Evolutionary conservation across 2,888 invertebrate species (phyloP).

Genomic region (Macrosiphum euphorbiae): DNA sequence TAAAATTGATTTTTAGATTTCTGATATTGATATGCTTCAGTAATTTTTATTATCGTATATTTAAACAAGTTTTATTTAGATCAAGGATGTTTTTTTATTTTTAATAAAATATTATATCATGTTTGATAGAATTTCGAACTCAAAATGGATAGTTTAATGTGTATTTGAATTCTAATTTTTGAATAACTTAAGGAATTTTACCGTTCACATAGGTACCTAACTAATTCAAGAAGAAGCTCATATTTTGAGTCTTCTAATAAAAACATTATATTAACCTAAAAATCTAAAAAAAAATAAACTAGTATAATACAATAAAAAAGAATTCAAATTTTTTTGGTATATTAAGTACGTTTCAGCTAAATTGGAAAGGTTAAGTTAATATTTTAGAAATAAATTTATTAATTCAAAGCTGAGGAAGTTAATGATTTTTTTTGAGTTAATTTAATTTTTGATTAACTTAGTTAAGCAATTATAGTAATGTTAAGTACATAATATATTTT

Average conservation of each 20-base stretch:
- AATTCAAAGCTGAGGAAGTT: too few species aligned
- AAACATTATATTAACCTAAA: neutral
- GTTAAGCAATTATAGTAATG: too few species aligned
- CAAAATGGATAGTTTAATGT: neutral
- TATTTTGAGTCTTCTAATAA: neutral
- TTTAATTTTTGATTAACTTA: too few species aligned
- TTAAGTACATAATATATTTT: too few species aligned
- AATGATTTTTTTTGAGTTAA: too few species aligned
- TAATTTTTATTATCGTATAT: conserved; percentile 11
- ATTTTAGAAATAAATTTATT: neutral
- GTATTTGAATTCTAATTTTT: neutral
- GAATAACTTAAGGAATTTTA: neutral
- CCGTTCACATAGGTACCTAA: neutral
- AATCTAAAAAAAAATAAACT: neutral
- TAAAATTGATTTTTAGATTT: neutral
- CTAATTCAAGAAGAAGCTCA: neutral
- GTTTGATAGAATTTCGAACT: neutral
- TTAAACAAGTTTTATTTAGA: conserved; percentile 50
- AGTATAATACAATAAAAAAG: neutral
- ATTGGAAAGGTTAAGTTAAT: neutral
- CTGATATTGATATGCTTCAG: neutral
- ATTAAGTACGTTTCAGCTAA: neutral
- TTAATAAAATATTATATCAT: neutral
- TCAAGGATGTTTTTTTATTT: conserved; percentile 46
- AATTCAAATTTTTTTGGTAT: neutral